phyloP scores from a whole-genome alignment of 2,113 vertebrate species.

The Archocentrus centrarchus region DNA sequence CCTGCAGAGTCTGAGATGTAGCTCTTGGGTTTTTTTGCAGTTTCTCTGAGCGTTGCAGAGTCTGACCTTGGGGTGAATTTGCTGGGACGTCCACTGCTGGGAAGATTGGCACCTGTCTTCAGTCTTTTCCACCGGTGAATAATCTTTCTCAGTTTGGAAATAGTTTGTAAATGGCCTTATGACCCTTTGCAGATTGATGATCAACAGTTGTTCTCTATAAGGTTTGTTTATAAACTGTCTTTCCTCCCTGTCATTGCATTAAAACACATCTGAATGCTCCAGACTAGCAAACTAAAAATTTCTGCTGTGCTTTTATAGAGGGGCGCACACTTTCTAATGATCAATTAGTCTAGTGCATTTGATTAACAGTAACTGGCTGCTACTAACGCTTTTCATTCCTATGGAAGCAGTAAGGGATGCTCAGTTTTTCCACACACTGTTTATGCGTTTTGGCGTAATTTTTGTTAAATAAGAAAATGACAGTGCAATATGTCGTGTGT shows the following conservation, averaged over 20 bases:
- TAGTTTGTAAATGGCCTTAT: not conserved
- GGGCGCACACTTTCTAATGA: not conserved
- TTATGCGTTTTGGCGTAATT: too few relatives aligned
- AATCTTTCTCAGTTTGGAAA: not conserved
- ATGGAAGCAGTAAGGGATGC: too few relatives aligned
- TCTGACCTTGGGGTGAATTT: conserved; percentile 5
- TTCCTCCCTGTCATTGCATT: not conserved
- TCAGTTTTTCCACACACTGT: too few relatives aligned
- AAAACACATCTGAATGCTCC: not conserved
- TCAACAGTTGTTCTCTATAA: not conserved
- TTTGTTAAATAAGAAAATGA: too few relatives aligned
- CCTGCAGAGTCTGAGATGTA: not conserved
- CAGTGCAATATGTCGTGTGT: too few relatives aligned
- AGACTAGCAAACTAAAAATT: not conserved
- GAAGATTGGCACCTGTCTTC: not conserved
- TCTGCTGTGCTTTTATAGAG: not conserved
- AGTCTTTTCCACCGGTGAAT: not conserved
- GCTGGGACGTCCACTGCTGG: not conserved
- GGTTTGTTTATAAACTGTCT: not conserved
- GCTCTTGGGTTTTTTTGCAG: not conserved
- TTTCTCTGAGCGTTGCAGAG: not conserved
- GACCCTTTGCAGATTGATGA: not conserved
- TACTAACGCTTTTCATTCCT: not conserved
- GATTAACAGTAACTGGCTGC: not conserved
- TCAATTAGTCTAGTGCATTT: not conserved